Percentiles rank a stretch among this genome's conserved stretches.
phyloP scores from a whole-genome alignment of 2,113 vertebrate genomes.

The Oenanthe melanoleuca region DNA sequence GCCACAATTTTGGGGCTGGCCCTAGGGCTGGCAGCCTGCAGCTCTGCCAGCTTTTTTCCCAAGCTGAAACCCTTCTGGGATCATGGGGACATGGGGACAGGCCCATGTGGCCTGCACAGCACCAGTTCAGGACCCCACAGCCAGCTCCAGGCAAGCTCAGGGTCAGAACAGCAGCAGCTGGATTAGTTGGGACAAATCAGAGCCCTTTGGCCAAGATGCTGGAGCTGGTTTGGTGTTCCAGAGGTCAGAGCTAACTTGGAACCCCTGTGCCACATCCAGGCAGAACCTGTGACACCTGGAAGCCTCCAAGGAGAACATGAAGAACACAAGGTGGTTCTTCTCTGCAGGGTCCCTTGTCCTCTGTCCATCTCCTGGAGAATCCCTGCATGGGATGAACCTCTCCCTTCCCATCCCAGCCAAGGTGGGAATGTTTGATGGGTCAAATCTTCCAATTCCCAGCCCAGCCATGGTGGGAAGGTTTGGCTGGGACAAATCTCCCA shows the following conservation, averaged over 20 bases:
- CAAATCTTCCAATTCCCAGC: not conserved
- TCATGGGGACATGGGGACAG: too few relatives aligned
- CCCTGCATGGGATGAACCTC: not conserved
- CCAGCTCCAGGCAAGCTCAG: not conserved
- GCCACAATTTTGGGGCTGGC: not conserved
- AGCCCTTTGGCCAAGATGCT: not conserved
- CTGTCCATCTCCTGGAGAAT: not conserved
- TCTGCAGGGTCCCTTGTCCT: not conserved
- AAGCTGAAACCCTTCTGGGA: not conserved
- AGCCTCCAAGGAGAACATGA: rapidly evolving
- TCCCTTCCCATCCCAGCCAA: too few relatives aligned
- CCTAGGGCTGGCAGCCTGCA: not conserved
- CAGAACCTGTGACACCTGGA: not conserved
- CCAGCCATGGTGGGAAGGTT: not conserved
- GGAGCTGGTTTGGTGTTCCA: not conserved
- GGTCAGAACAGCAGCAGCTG: not conserved
- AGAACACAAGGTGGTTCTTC: not conserved
- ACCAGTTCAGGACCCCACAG: not conserved
- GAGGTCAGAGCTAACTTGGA: not conserved
- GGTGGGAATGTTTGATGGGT: not conserved
- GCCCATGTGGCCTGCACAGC: not conserved
- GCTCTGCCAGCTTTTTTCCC: not conserved
- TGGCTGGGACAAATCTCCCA: rapidly evolving
- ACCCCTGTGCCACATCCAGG: too few relatives aligned
- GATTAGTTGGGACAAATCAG: not conserved